phyloP scores from a whole-genome alignment of 2,888 invertebrate species.

The Hirtodrosophila duncani region DNA sequence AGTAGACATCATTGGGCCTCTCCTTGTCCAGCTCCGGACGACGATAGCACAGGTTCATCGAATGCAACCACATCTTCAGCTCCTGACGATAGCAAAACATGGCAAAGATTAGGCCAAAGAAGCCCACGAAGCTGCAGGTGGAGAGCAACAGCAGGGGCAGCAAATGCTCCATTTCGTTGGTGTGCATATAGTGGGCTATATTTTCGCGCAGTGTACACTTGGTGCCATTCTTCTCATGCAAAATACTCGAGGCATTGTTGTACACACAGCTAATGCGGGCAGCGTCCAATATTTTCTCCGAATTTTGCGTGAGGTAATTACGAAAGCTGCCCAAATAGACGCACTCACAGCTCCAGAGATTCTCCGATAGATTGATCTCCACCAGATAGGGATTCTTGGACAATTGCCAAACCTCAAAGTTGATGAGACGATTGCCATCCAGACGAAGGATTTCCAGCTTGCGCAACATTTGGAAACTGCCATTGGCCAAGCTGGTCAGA shows the following conservation, averaged over 20 bases:
- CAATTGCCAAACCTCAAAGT: conserved; percentile 92
- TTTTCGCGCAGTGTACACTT: conserved; percentile 87
- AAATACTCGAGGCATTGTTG: conserved; percentile 85
- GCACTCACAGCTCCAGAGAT: conserved; percentile 96
- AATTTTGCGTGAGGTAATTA: conserved; percentile 87
- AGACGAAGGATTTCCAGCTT: conserved; percentile 90
- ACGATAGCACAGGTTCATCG: conserved; percentile 91
- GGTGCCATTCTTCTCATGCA: conserved; percentile 88
- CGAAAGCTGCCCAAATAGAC: conserved; percentile 88
- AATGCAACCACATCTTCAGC: conserved; percentile 90
- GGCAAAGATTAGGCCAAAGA: conserved; percentile 87
- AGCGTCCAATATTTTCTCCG: conserved; percentile 89
- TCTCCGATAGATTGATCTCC: conserved; percentile 89
- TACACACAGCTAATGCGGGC: conserved; percentile 87
- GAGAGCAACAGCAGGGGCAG: conserved; percentile 88
- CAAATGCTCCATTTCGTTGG: conserved; percentile 85
- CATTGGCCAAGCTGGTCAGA: conserved; percentile 89
- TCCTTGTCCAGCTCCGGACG: conserved; percentile 86
- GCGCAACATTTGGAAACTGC: conserved; percentile 88
- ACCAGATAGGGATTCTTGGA: conserved; percentile 90
- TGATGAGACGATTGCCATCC: conserved; percentile 89
- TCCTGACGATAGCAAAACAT: conserved; percentile 90
- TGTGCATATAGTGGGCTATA: conserved; percentile 85
- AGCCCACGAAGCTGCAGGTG: conserved; percentile 87
- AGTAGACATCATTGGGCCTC: conserved; percentile 93